These are phyloP conservation scores for Lucinisca nassula DNA, from an alignment of 2,888 invertebrate genomes.

Conservation along the genomic window DNA sequence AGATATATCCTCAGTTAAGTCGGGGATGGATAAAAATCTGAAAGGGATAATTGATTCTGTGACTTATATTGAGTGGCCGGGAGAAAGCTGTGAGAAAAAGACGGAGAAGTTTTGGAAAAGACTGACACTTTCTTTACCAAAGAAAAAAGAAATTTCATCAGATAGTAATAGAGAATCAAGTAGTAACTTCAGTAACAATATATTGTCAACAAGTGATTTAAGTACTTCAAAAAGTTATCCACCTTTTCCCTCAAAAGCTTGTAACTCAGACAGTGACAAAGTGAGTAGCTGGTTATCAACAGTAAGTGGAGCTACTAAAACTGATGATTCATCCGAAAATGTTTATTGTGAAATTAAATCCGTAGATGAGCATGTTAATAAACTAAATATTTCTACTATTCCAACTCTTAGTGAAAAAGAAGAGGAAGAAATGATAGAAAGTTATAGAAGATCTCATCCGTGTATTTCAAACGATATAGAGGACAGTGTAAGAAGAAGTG, in stretches of 20 bases:
- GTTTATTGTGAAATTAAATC: constrained; percentile 34
- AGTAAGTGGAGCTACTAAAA: neutral
- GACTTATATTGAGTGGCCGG: constrained; percentile 80
- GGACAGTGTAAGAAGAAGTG: neutral
- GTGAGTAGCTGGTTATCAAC: neutral
- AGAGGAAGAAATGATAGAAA: constrained; percentile 17
- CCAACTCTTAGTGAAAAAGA: constrained; percentile 32
- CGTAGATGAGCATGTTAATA: constrained; percentile 6
- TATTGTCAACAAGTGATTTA: neutral
- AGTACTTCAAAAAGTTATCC: neutral
- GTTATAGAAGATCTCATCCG: neutral
- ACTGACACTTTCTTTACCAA: constrained; percentile 78
- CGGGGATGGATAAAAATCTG: constrained; percentile 75
- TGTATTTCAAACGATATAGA: neutral
- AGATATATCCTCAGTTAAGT: constrained; percentile 64
- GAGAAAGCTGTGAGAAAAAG: constrained; percentile 44
- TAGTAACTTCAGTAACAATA: neutral
- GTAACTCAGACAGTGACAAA: neutral
- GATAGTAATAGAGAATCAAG: neutral
- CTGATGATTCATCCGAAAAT: neutral
- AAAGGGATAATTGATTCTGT: constrained; percentile 76
- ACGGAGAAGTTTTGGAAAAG: constrained; percentile 79
- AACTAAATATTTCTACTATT: neutral
- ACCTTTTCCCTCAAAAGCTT: neutral
- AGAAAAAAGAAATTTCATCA: constrained; percentile 63